Evolutionary conservation across 2,797 vertebrate species (phyloP), one percentile per base, ranked within the genome.

Genomic region (Echiichthys vipera): DNA sequence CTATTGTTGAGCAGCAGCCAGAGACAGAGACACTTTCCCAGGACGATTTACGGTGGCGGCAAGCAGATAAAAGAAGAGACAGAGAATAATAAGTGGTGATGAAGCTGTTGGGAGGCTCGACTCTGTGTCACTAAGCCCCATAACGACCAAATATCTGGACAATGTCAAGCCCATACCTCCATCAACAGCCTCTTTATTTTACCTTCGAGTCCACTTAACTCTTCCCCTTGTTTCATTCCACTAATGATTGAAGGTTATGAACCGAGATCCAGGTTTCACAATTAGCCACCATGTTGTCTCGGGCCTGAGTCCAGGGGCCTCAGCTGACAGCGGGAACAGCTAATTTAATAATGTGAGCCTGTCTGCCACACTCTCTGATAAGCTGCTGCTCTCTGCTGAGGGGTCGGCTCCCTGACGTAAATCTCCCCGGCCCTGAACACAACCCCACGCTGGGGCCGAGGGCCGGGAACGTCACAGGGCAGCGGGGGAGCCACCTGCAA

Each of bases 1-100:
- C 86, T 69, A 40, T 85, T 76, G 81, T 85, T 90, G 88, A 93
- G 87, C 74, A 18, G 84, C 73, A 51, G 91, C 90, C 93, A 92
- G 88, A 82, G 63, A 74, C 53, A 15, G 37, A n/a, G 81, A 65
- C 53, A 66, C 77, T 91, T 91, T 93, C 90, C 91, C 92, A 94
- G 91, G 90, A 88, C 79, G 69, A 89, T 91, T 89, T 90, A 77
- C 51, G 42, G 56, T 55, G 49, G 71, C 58, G 57, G 74, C 62
- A 84, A 74, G 74, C 18, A 70, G 81, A 84, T 85, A 82, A 89
- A 91, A 87, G 76, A 72, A 25, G 47, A 81, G 27, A 37, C 32
- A 15, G 36, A 30, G 51, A 58, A 53, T 58, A 70, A 53, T 58
- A 70, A 59, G 13, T 9, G 34, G 20, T 30, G 65, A 77, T 54